Evolutionary conservation across 2,797 vertebrate genomes (phyloP).

Genomic region (Gallinago stenura): DNA sequence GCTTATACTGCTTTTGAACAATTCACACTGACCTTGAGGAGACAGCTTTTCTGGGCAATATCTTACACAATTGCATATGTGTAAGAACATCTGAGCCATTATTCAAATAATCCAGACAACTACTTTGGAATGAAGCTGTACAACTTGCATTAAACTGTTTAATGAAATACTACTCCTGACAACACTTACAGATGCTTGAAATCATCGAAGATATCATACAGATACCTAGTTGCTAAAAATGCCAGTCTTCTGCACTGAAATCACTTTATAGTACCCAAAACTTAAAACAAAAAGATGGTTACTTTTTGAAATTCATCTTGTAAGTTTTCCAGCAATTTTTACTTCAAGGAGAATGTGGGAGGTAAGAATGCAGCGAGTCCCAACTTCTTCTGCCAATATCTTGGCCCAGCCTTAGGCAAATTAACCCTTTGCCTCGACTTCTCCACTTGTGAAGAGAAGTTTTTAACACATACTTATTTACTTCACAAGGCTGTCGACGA

Average conservation of each 20-base stretch:
- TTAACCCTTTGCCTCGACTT: background rate
- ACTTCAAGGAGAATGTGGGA: background rate
- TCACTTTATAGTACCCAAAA: background rate
- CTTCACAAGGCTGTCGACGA: background rate
- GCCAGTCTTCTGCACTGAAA: background rate
- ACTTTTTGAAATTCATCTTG: background rate
- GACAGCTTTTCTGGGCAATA: background rate
- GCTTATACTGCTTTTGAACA: background rate
- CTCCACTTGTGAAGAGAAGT: slow-evolving; percentile 1
- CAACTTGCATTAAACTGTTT: background rate
- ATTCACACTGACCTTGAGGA: background rate
- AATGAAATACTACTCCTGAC: background rate
- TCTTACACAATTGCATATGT: background rate
- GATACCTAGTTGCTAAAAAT: background rate
- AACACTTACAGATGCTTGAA: background rate
- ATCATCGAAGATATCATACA: background rate
- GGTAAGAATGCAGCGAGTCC: background rate
- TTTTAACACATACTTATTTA: slow-evolving; percentile 45
- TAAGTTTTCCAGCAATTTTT: background rate
- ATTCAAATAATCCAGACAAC: background rate
- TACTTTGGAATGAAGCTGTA: background rate
- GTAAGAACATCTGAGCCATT: background rate
- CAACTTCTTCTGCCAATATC: background rate
- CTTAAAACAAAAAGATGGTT: background rate
- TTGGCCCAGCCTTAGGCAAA: slow-evolving; percentile 9